These are phyloP conservation scores for Protosalanx chinensis DNA, from an alignment of 2,797 vertebrate genomes.

Conservation along the genomic window DNA sequence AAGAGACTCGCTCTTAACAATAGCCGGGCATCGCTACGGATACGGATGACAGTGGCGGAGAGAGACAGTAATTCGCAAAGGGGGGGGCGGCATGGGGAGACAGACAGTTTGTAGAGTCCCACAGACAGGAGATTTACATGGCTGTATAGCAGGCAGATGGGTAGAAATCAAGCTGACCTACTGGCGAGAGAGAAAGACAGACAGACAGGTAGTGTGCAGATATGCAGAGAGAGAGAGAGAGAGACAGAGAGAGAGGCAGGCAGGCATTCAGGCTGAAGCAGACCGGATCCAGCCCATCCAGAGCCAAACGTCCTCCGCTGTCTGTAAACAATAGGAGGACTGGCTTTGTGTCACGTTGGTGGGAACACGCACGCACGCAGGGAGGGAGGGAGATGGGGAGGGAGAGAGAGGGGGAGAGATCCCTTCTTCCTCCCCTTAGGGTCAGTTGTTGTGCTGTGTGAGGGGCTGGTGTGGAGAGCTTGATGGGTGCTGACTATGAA, in stretches of 20 bases:
- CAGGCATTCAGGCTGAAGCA: slow-evolving; percentile 18
- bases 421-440: neutral
- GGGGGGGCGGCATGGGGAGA: slow-evolving; percentile 1
- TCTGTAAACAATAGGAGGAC: slow-evolving; percentile 63
- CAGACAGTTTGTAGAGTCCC: neutral
- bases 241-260: slow-evolving; percentile 35
- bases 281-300: slow-evolving; percentile 65
- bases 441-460: neutral
- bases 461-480: too few species aligned
- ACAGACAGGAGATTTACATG: too few species aligned
- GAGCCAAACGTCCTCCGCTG: slow-evolving; percentile 57
- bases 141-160: too few species aligned
- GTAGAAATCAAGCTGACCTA: too few species aligned
- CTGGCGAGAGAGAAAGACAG: too few species aligned
- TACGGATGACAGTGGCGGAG: slow-evolving; percentile 12
- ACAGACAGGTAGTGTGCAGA: slow-evolving; percentile 23
- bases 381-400: neutral
- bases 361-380: slow-evolving; percentile 38
- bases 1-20: slow-evolving; percentile 31
- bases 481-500: too few species aligned
- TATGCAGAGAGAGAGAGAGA: too few species aligned
- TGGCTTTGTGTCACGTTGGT: slow-evolving; percentile 57
- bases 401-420: slow-evolving; percentile 1
- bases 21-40: slow-evolving; percentile 14
- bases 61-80: slow-evolving; percentile 23